These are phyloP conservation scores for Octomys mimax DNA, from an alignment of 2,797 vertebrate genomes.

Conservation along the genomic window DNA sequence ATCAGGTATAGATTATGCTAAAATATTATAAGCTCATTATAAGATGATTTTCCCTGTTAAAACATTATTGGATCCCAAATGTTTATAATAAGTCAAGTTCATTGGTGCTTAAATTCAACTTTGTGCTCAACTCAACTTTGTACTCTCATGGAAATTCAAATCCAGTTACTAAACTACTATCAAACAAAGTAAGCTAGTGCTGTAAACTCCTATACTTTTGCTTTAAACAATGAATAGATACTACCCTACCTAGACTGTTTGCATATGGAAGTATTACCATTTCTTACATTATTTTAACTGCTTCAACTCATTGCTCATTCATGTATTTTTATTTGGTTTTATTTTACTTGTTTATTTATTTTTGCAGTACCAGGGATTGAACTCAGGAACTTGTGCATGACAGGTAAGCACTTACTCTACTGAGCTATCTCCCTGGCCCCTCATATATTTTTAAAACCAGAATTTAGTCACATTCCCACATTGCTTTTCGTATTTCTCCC, in stretches of 20 bases:
- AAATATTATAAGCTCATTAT: conserved; percentile 71
- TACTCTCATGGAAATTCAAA: conserved; percentile 52
- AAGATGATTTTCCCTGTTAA: conserved; percentile 66
- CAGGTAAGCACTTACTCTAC: too few species aligned
- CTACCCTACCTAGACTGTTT: neutral
- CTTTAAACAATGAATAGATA: neutral
- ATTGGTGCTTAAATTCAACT: conserved; percentile 49
- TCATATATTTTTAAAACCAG: conserved; percentile 12
- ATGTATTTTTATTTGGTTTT: neutral
- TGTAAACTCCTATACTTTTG: conserved; percentile 1
- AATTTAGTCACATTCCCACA: conserved; percentile 43
- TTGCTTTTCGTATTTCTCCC: conserved; percentile 10
- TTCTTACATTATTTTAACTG: conserved; percentile 45
- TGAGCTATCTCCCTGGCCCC: too few species aligned
- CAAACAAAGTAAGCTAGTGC: neutral
- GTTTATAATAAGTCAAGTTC: conserved; percentile 59
- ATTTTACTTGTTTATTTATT: too few species aligned
- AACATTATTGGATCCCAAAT: conserved; percentile 57
- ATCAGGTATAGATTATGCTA: conserved; percentile 67
- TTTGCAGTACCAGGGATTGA: too few species aligned
- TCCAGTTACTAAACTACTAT: conserved; percentile 9
- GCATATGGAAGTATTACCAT: neutral
- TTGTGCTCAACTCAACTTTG: conserved; percentile 39
- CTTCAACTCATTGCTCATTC: neutral
- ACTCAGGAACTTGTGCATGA: too few species aligned